These are phyloP conservation scores for Rana temporaria DNA, from an alignment of 2,113 vertebrate species.

Conservation along the genomic window DNA sequence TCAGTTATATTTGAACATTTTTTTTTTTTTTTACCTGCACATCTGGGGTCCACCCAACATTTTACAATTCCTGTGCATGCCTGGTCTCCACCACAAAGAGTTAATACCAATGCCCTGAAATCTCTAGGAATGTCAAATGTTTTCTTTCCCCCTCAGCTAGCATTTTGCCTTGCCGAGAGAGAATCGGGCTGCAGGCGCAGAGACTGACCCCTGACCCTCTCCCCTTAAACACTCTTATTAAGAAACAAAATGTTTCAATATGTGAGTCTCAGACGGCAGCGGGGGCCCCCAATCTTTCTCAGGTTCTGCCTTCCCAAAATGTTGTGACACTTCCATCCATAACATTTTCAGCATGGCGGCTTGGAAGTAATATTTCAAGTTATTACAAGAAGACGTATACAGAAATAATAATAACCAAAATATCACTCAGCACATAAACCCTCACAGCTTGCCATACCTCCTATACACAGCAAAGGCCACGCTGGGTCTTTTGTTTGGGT, in stretches of 20 bases:
- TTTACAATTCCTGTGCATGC: not conserved
- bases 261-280: conserved; percentile 71
- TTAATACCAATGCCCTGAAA: conserved; percentile 73
- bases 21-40: too few relatives aligned
- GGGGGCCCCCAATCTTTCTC: conserved; percentile 3
- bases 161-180: conserved; percentile 58
- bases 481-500: too few relatives aligned
- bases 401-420: too few relatives aligned
- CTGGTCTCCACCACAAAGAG: conserved; percentile 3
- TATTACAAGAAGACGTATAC: too few relatives aligned
- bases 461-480: too few relatives aligned
- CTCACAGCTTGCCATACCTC: too few relatives aligned
- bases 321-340: conserved; percentile 43
- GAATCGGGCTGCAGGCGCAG: conserved; percentile 84
- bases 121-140: conserved; percentile 77
- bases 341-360: not conserved
- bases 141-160: conserved; percentile 58
- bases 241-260: conserved; percentile 99
- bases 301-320: conserved; percentile 28
- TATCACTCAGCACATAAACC: too few relatives aligned
- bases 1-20: too few relatives aligned
- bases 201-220: conserved; percentile 94
- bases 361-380: too few relatives aligned
- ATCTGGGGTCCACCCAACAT: too few relatives aligned
- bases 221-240: conserved; percentile 97